Percentiles rank a stretch among this genome's conserved stretches.
These are phyloP conservation scores for Temnothorax ravouxi DNA, from an alignment of 2,888 invertebrate genomes.

Conservation along the genomic window DNA sequence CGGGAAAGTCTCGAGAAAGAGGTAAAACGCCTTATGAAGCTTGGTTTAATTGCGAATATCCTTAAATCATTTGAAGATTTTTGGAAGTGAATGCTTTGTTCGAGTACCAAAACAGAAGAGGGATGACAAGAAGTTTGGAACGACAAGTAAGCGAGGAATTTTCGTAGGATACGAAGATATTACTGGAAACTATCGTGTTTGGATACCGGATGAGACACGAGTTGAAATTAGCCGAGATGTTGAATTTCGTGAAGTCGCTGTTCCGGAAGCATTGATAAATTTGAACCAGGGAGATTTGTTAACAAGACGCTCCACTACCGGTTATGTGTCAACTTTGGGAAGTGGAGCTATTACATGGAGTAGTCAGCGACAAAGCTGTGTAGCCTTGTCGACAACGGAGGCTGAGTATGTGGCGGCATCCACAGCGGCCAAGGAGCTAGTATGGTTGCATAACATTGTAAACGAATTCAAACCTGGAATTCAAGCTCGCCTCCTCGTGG, in stretches of 20 bases:
- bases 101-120: neutral
- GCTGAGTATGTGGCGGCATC: slow-evolving; percentile 33
- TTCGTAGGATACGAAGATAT: slow-evolving; percentile 10
- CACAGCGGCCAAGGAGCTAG: neutral
- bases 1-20: slow-evolving; percentile 6
- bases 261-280: slow-evolving; percentile 16
- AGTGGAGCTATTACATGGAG: slow-evolving; percentile 7
- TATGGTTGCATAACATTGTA: neutral
- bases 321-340: slow-evolving; percentile 22
- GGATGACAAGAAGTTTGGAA: slow-evolving; percentile 20
- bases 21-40: slow-evolving; percentile 24
- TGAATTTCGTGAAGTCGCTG: slow-evolving; percentile 29
- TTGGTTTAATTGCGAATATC: slow-evolving; percentile 7
- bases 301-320: slow-evolving; percentile 27
- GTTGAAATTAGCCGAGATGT: slow-evolving; percentile 46
- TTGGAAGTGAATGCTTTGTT: slow-evolving; percentile 34
- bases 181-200: slow-evolving; percentile 22
- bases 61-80: slow-evolving; percentile 12
- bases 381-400: neutral
- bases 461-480: neutral
- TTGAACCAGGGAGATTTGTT: neutral
- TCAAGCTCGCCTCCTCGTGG: neutral
- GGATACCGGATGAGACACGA: slow-evolving; percentile 32
- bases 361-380: slow-evolving; percentile 3
- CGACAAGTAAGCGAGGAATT: slow-evolving; percentile 20